These are phyloP conservation scores for Anableps anableps DNA, from an alignment of 2,797 vertebrate genomes.

Conservation along the genomic window DNA sequence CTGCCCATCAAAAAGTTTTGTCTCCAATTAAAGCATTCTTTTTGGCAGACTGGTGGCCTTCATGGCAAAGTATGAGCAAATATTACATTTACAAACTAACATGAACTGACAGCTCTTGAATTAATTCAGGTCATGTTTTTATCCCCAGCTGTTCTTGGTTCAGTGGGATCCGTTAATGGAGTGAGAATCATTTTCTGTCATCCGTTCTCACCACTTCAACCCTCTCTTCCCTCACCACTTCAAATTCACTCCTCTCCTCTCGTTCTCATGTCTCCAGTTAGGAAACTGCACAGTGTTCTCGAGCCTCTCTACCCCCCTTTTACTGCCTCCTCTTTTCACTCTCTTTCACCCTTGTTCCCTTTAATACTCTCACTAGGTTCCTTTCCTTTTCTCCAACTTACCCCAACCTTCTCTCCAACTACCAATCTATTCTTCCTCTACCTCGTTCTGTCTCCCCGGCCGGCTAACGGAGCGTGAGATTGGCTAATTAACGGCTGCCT, in stretches of 20 bases:
- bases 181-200: slow-evolving; percentile 25
- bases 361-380: slow-evolving; percentile 60
- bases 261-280: slow-evolving; percentile 27
- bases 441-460: slow-evolving; percentile 66
- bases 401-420: slow-evolving; percentile 35
- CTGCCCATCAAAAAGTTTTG: neutral
- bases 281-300: slow-evolving; percentile 55
- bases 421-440: slow-evolving; percentile 58
- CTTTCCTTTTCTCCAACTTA: slow-evolving; percentile 26
- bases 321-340: slow-evolving; percentile 63
- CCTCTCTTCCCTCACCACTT: slow-evolving; percentile 19
- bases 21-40: neutral
- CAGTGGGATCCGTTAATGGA: slow-evolving; percentile 37
- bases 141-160: neutral
- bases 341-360: slow-evolving; percentile 49
- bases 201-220: slow-evolving; percentile 35
- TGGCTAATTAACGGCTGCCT: slow-evolving; percentile 81
- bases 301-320: slow-evolving; percentile 53
- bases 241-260: slow-evolving; percentile 28
- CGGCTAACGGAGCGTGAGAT: slow-evolving; percentile 79
- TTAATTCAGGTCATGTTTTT: neutral
- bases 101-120: neutral
- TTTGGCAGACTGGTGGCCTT: neutral
- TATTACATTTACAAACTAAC: slow-evolving; percentile 5
- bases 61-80: neutral